Base-by-base conservation (phyloP, 2,888 invertebrate genomes). In the Alloplasta piceator region DNA sequence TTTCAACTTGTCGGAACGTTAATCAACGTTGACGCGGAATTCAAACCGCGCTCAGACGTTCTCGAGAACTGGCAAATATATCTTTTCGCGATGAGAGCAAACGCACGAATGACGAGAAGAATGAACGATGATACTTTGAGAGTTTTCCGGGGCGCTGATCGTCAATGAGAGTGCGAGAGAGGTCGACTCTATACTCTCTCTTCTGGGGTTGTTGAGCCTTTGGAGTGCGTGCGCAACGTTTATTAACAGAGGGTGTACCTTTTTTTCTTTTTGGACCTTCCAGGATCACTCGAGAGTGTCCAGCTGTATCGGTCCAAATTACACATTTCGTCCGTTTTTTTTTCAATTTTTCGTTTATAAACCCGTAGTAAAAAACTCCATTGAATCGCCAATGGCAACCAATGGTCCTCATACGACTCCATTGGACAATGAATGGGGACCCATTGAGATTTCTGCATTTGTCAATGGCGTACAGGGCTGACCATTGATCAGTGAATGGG, bases 51-150 rank as follows among this genome's bases (percentile, higher is more conserved):
- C 39, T 6, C n/a, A n/a, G 50, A 14, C 41, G 16, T 68, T 7
- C 55, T 38, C 9, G 1, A 14, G 26, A 46, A 41, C 26, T 36
- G 64, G 48, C 43, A 52, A 50, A 60, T 46, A 60, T 46, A 63
- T 70, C 66, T 74, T 67, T 60, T 43, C 73, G 58, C 56, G 58
- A 16, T 56, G 81, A 39, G 48, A 71, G 78, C 70, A 12, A 48
- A 66, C 61, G 70, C 56, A 67, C 70, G 74, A 81, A 66, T 81
- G 78, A 71, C 66, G 71, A 78, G 55, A 71, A 83, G 83, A 86
- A 81, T 86, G 85, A 84, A 80, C 82, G 85, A 80, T 80, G 77
- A 82, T 86, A 88, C 85, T 89, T 90, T 89, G 87, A 87, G 83
- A 55, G 66, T 78, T 87, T 86, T 84, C 56, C 72, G 71, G 26